Base-by-base conservation (phyloP, 30 jellyfish, hydroid and myxozoan genomes). In the Catostylus mosaicus region DNA sequence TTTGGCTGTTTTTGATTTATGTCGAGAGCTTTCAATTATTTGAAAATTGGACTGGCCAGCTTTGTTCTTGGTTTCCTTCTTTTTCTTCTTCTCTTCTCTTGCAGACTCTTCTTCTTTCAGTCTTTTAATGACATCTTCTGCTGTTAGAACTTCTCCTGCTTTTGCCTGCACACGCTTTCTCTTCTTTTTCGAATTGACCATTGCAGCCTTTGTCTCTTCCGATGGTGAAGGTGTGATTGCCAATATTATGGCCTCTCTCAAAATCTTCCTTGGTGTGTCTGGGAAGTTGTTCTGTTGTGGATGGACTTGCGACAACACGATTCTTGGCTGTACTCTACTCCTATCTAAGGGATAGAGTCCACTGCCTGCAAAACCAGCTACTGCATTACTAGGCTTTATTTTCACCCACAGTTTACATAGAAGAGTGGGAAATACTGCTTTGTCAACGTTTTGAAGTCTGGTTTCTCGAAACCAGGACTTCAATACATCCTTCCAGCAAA, bases 381-480 rank as follows among this genome's bases (percentile, higher is more conserved):
- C 67, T 22, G 76, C 90, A 67, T 73, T 67, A 27, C 63, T 77
- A 10, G 84, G 33, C 75, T 45, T 38, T 3, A 80, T 20, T 37
- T 80, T 80, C 9, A 34, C 30, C 90, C 75, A 80, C 12, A 65
- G 64, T 32, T 33, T 38, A 37, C 48, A 20, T 11, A 77, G 87
- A 70, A 86, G 69, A 35, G 78, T 33, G 19, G 96, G 96, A 51
- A 86, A 86, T 14, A 67, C 69, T 32, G 86, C 84, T 64, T 63
- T 75, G 23, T 86, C 86, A 36, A 63, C 86, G 20, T 43, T 73
- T 65, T 86, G 33, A 47, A 51, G 19, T 62, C 89, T 61, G 67
- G 70, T 73, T 74, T 76, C 78, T 45, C 85, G 46, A 48, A 75
- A 86, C 77, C 84, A 86, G 9, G 29, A 27, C 54, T 62, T 47